These are phyloP conservation scores for Geotrupes spiniger DNA, from an alignment of 2,888 invertebrate genomes.

Conservation along the genomic window DNA sequence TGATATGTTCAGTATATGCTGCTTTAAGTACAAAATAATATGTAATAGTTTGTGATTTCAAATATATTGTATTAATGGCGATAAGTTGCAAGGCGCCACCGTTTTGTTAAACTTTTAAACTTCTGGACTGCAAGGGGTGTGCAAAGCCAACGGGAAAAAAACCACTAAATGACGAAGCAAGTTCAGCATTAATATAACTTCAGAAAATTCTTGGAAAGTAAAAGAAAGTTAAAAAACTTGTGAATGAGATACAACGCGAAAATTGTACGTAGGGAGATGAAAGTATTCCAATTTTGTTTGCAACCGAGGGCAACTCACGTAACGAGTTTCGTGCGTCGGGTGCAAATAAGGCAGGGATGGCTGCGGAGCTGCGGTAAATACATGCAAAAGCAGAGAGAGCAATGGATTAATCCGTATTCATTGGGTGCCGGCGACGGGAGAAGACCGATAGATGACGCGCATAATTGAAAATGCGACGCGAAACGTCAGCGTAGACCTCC, in stretches of 20 bases:
- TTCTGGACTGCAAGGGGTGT: neutral
- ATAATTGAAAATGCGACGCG: constrained; percentile 37
- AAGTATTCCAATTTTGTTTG: constrained; percentile 18
- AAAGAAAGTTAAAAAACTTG: constrained; percentile 16
- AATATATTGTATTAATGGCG: too few relatives aligned
- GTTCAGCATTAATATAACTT: constrained; percentile 23
- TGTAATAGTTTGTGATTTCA: too few relatives aligned
- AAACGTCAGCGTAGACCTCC: constrained; percentile 17
- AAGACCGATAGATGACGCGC: constrained; percentile 29
- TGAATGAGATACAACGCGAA: neutral
- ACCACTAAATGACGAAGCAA: constrained; percentile 24
- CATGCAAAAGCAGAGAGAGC: constrained; percentile 30
- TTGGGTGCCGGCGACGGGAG: constrained; percentile 35
- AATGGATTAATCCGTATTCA: constrained; percentile 37
- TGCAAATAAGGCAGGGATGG: constrained; percentile 32
- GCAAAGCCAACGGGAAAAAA: constrained; percentile 15
- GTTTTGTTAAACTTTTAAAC: too few relatives aligned
- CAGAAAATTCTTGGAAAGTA: constrained; percentile 22
- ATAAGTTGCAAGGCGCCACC: too few relatives aligned
- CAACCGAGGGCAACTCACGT: constrained; percentile 19
- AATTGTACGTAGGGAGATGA: constrained; percentile 13
- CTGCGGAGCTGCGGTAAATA: constrained; percentile 29
- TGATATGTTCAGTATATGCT: too few relatives aligned
- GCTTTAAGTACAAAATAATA: too few relatives aligned
- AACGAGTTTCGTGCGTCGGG: constrained; percentile 44